Evolutionary conservation across 2,113 vertebrate species (phyloP), one percentile per base, ranked within the genome.

Genomic region (Pagrus major): DNA sequence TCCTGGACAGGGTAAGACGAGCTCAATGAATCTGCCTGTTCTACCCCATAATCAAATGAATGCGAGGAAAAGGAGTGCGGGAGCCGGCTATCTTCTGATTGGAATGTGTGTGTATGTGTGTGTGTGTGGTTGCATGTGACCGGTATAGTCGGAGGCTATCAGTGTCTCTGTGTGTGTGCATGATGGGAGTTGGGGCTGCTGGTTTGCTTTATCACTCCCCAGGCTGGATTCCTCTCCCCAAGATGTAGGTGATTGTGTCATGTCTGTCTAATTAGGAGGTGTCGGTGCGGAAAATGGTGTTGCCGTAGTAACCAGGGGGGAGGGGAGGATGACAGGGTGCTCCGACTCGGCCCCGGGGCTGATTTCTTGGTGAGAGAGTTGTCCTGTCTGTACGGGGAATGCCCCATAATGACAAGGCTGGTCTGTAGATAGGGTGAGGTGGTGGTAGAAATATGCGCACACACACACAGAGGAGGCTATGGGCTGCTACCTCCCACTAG

Each of bases 401-500:
- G 89, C 87, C 92, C 92, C 75, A 25, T 92, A 92, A 93, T 93
- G 91, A 93, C 91, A 91, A 84, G 89, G 80, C 78, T 88, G 75
- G 76, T 77, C 20, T 76, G 64, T 25, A 75, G 87, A 70, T 76
- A 5, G 82, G 66, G 59, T 81, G 89, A 91, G 85, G 81, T 85
- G 84, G 65, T 71, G 86, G 81, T 78, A 71, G 74, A 92, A 91
- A 85, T 85, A 91, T 90, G 90, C 9, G 76, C 37, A 65, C 27
- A 31, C 67, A 54, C 65, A 65, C 37, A 56, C 39, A 65, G 65
- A 77, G 70, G 65, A 77, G 70, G 67, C 68, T 78, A 73, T 78
- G 70, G 68, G 61, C 78, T 69, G 71, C 39, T 85, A 55, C 91
- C 86, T 90, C 91, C 85, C 86, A 91, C 81, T 68, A 59, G 68